Evolutionary conservation across 2,113 vertebrate genomes (phyloP).

Genomic region (Arvicanthis niloticus): DNA sequence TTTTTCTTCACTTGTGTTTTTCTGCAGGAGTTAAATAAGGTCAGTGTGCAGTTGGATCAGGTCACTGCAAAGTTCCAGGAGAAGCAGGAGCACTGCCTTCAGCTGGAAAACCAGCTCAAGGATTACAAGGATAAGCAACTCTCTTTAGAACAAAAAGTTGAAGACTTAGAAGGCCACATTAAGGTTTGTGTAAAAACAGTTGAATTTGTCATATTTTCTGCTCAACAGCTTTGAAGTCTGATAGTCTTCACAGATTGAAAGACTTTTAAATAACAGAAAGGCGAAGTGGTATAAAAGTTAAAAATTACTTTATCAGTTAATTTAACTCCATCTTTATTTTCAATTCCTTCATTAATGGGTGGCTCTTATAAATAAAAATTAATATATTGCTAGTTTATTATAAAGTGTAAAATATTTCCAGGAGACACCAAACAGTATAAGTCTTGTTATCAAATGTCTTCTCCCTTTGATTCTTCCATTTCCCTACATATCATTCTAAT

Average conservation of each 20-base stretch:
- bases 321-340: conserved; percentile 44
- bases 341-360: conserved; percentile 28
- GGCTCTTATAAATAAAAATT: conserved; percentile 31
- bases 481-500: conserved; percentile 5
- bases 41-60: conserved; percentile 91
- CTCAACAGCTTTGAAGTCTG: not conserved
- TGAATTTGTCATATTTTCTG: conserved; percentile 22
- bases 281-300: not conserved
- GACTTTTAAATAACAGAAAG: conserved; percentile 35
- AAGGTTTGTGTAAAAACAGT: conserved; percentile 89
- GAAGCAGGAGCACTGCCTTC: conserved; percentile 92
- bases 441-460: conserved; percentile 28
- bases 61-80: conserved; percentile 90
- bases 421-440: not conserved
- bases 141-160: conserved; percentile 92
- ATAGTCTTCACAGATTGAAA: not conserved
- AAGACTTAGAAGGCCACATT: conserved; percentile 91
- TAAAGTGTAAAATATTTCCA: not conserved
- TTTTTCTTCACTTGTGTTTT: conserved; percentile 71
- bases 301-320: conserved; percentile 25
- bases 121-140: conserved; percentile 94
- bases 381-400: not conserved
- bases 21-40: conserved; percentile 94
- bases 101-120: conserved; percentile 93
- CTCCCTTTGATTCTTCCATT: not conserved